A percentile compares a stretch with the other conserved stretches of the same genome.
These are phyloP conservation scores for Eonycteris spelaea DNA, from an alignment of 2,113 vertebrate genomes.

Conservation along the genomic window DNA sequence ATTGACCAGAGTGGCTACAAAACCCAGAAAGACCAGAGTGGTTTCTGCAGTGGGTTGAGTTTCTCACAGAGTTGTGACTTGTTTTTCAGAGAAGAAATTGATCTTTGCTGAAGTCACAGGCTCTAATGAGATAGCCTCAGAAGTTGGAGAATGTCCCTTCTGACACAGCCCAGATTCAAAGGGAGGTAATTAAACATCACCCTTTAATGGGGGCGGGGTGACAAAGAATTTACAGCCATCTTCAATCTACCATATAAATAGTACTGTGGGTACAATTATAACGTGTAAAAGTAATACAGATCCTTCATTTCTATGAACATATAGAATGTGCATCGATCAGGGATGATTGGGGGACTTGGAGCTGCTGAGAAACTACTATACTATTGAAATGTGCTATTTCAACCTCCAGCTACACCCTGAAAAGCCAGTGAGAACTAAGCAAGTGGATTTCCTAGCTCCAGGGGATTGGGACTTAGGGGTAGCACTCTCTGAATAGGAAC, in stretches of 20 bases:
- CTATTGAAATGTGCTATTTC: neutral
- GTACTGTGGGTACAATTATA: accelerated
- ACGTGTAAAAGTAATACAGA: neutral
- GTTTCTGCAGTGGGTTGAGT: neutral
- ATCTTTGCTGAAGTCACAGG: neutral
- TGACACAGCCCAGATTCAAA: neutral
- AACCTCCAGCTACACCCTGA: neutral
- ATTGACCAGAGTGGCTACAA: neutral
- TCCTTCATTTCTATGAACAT: too few relatives aligned
- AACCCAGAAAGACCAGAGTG: neutral
- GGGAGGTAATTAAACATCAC: neutral
- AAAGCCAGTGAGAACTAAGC: neutral
- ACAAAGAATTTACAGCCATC: neutral
- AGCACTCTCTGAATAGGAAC: neutral
- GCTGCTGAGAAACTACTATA: neutral
- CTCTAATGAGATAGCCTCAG: neutral
- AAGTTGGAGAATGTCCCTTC: neutral
- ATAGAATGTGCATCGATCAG: neutral
- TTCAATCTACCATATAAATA: neutral
- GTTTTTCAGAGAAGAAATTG: neutral
- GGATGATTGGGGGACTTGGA: neutral
- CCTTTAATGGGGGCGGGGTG: neutral
- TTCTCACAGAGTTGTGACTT: neutral
- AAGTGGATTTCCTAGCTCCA: neutral
- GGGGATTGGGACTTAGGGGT: neutral